phyloP scores from a whole-genome alignment of 2,797 vertebrate species.

The Cossypha polioptera region DNA sequence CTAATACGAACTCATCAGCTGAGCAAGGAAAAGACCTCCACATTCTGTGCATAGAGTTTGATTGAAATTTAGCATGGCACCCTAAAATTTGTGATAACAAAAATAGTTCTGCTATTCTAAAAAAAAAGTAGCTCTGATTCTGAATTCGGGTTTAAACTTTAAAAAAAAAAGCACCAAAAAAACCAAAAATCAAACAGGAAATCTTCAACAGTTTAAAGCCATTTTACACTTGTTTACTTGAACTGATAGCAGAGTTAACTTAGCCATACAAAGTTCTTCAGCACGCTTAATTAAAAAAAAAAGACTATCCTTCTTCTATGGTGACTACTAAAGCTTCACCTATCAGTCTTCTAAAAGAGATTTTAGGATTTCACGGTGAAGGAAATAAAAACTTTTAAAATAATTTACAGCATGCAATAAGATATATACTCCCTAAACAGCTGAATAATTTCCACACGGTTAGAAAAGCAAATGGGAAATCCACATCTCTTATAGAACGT shows the following conservation, averaged over 20 bases:
- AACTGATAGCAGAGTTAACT: not conserved
- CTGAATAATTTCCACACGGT: not conserved
- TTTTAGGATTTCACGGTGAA: not conserved
- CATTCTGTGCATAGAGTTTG: not conserved
- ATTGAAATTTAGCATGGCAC: not conserved
- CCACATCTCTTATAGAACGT: not conserved
- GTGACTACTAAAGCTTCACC: not conserved
- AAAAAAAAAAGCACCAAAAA: not conserved
- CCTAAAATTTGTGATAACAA: not conserved
- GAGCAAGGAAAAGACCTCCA: not conserved
- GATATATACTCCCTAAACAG: not conserved
- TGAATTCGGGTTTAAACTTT: not conserved
- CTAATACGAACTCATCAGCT: not conserved
- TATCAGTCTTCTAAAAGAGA: not conserved
- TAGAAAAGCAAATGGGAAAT: not conserved
- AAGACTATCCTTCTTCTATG: not conserved
- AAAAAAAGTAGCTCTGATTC: not conserved
- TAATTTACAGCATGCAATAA: not conserved
- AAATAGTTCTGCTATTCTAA: not conserved
- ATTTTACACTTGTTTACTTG: not conserved
- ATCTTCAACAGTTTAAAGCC: not conserved
- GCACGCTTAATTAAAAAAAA: not conserved
- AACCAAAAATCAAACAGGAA: not conserved
- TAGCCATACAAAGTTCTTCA: not conserved
- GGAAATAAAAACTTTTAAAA: not conserved